Base-by-base conservation (phyloP, 2,888 invertebrate species). In the Gandaritis pyraliata region DNA sequence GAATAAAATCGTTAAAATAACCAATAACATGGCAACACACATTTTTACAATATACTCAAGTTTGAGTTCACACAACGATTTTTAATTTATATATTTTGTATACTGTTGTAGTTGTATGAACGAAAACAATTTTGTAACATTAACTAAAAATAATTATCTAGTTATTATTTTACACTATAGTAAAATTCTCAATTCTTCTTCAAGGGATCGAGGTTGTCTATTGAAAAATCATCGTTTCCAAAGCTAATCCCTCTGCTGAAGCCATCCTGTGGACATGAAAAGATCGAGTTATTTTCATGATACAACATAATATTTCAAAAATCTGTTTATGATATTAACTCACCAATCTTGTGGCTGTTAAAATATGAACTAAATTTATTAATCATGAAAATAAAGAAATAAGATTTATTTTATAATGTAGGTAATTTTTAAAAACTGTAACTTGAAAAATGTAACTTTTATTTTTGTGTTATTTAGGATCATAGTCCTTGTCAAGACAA, bases 191-290 rank as follows among this genome's bases (percentile, higher is more conserved):
- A 94, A 86, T 94, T 94, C 83, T 97, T 97, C 87, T 96, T 95
- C 77, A 98, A 92, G 64, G 98, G 98, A 93, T 98, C 98, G 86
- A 98, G 94, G 88, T 97, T 97, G 85, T 98, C 98, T 88, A 98
- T 92, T 73, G 97, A 97, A 92, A 98, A 98, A 92, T 98, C 98
- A 86, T 98, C 98, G 82, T 97, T 96, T 77, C 97, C 97, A 90
- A 97, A 96, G 69, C 96, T 94, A 79, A 97, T 93, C 72, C 97
- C 97, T 88, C 96, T 94, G 88, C 96, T 97, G 90, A 97, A 97
- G 72, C 97, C 97, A 91, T 96, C 97, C 98, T 98, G 93, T 52
- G 90, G 94, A 83, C 71, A 80, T 82, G 76, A 71, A 64, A 66
- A 58, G 53, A 13, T 47, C 7, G 13, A 8, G 11, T 46, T 46